Evolutionary conservation across 2,113 vertebrate genomes (phyloP).

Genomic region (Micromys minutus): DNA sequence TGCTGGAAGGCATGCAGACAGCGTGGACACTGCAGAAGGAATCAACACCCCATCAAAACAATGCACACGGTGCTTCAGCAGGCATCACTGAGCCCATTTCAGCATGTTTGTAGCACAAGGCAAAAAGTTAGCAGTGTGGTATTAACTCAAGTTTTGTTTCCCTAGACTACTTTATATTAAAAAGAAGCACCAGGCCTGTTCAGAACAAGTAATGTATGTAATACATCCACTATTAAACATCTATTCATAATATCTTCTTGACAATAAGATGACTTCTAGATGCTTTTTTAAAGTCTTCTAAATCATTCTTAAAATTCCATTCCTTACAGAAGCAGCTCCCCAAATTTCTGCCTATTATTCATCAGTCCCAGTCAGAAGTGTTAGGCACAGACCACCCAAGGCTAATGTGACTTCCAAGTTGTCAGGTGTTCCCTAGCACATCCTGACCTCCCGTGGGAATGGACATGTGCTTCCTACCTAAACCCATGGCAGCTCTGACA

Average conservation of each 20-base stretch:
- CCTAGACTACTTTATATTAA: conserved; percentile 21
- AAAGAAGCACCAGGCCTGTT: conserved; percentile 33
- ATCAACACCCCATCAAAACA: conserved; percentile 90
- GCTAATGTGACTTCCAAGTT: background rate
- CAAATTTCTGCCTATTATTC: conserved; percentile 44
- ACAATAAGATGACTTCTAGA: background rate
- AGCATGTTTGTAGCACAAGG: conserved; percentile 51
- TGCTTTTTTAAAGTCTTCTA: conserved; percentile 2
- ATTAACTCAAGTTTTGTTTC: conserved; percentile 60
- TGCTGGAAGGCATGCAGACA: conserved; percentile 88
- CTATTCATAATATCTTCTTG: conserved; percentile 6
- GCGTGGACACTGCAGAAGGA: conserved; percentile 87
- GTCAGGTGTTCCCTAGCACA: background rate
- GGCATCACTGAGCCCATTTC: conserved; percentile 88
- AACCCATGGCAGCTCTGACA: background rate
- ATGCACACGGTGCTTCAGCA: conserved; percentile 84
- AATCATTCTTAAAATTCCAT: conserved; percentile 40
- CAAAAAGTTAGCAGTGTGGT: conserved; percentile 77
- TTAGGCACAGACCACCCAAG: background rate
- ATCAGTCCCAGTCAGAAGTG: background rate
- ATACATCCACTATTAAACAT: background rate
- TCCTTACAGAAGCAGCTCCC: background rate
- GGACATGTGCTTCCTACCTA: background rate
- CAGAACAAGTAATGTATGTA: background rate
- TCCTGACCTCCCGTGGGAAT: background rate